Conservation (phyloP, 2,888 invertebrate genomes). For the Hirtodrosophila cameraria region DNA sequence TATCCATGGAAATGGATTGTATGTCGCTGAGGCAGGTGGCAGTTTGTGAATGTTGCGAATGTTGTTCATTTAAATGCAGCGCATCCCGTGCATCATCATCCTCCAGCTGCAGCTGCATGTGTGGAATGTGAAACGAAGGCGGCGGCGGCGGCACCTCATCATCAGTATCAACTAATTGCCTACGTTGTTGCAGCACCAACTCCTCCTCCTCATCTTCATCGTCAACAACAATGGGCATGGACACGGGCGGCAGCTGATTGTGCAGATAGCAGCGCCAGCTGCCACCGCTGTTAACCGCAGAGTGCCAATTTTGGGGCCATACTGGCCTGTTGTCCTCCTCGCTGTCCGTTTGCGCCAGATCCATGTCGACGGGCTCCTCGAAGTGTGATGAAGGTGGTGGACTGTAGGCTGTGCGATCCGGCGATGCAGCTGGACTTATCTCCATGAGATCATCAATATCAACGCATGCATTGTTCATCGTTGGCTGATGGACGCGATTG, state of each 20-base stretch:
- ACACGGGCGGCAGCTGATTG: slow-evolving; percentile 55
- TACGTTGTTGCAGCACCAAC: not conserved
- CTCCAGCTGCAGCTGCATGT: slow-evolving; percentile 47
- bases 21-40: slow-evolving; percentile 51
- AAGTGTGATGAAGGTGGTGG: slow-evolving; percentile 38
- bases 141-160: slow-evolving; percentile 64
- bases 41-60: no score
- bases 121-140: slow-evolving; percentile 64
- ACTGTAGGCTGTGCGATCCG: slow-evolving; percentile 64
- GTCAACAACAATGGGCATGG: slow-evolving; percentile 67
- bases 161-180: slow-evolving; percentile 18
- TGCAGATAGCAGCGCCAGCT: slow-evolving; percentile 58
- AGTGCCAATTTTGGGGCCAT: slow-evolving; percentile 49
- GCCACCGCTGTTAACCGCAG: slow-evolving; percentile 34
- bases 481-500: slow-evolving; percentile 63
- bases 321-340: slow-evolving; percentile 54
- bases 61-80: slow-evolving; percentile 43
- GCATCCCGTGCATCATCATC: slow-evolving; percentile 69
- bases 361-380: slow-evolving; percentile 83
- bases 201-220: slow-evolving; percentile 47
- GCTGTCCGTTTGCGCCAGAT: slow-evolving; percentile 82
- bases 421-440: slow-evolving; percentile 83
- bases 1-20: slow-evolving; percentile 72
- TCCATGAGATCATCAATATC: slow-evolving; percentile 76
- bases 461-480: slow-evolving; percentile 50